phyloP scores from a whole-genome alignment of 2,113 vertebrate species.

The Laterallus jamaicensis region DNA sequence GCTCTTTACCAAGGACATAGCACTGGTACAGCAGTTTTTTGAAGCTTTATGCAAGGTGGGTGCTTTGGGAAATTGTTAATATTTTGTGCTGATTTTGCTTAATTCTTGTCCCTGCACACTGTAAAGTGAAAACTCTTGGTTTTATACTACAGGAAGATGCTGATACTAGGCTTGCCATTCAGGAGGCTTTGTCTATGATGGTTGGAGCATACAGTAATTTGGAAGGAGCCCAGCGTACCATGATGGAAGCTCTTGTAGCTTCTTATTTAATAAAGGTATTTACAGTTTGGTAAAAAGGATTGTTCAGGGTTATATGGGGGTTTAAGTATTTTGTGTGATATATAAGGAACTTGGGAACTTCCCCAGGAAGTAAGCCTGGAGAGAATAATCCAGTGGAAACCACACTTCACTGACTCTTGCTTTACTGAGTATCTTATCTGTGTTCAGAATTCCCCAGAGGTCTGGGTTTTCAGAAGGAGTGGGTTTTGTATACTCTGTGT shows the following conservation, averaged over 20 bases:
- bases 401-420: background rate
- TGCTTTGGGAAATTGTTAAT: background rate
- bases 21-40: conserved; percentile 97
- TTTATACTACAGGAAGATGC: conserved; percentile 84
- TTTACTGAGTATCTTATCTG: background rate
- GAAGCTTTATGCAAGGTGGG: conserved; percentile 97
- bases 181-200: conserved; percentile 98
- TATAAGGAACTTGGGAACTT: background rate
- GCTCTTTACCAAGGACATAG: conserved; percentile 97
- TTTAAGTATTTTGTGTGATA: background rate
- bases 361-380: background rate
- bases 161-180: conserved; percentile 95
- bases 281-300: background rate
- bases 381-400: background rate
- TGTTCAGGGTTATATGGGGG: background rate
- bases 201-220: conserved; percentile 93
- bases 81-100: background rate
- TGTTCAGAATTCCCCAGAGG: background rate
- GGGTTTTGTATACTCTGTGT: background rate
- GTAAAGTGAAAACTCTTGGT: background rate
- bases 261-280: conserved; percentile 94
- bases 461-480: background rate
- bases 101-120: background rate
- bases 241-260: conserved; percentile 97
- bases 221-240: conserved; percentile 93